These are phyloP conservation scores for Gonatopus flavifemur DNA, from an alignment of 1,140 invertebrate genomes.

Conservation along the genomic window DNA sequence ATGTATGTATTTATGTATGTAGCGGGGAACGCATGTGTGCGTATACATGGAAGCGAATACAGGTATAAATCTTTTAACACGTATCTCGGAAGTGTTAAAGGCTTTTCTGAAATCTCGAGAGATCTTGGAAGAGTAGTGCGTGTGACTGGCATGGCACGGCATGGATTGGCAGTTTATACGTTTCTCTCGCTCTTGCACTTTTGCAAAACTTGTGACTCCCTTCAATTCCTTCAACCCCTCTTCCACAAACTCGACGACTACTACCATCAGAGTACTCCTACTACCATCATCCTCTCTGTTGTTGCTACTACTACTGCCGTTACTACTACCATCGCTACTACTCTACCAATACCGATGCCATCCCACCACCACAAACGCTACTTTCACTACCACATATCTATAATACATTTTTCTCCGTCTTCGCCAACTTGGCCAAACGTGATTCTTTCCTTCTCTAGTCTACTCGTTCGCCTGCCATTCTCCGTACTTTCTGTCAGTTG, in stretches of 20 bases:
- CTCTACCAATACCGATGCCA: background rate
- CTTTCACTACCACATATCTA: conserved; percentile 24
- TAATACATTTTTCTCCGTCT: conserved; percentile 16
- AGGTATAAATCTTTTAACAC: conserved; percentile 14
- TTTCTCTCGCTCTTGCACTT: conserved; percentile 11
- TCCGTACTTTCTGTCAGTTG: conserved; percentile 31
- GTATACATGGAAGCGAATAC: no score
- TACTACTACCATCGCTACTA: background rate
- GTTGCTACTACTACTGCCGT: background rate
- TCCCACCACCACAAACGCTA: background rate
- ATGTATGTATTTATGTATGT: no score
- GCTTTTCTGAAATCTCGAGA: conserved; percentile 37
- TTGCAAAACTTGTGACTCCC: conserved; percentile 6
- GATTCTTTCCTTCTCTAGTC: conserved; percentile 55
- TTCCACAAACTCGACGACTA: background rate
- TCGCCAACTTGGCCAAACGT: conserved; percentile 45
- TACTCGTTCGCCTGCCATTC: conserved; percentile 47
- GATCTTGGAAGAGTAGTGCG: conserved; percentile 35
- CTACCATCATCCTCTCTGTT: conserved; percentile 3
- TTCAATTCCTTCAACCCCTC: background rate
- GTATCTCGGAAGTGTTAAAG: conserved; percentile 20
- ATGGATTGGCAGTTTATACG: conserved; percentile 17
- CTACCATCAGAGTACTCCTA: background rate
- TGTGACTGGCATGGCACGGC: conserved; percentile 18
- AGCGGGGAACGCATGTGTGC: no score